phyloP scores from a whole-genome alignment of 2,797 vertebrate genomes.

The Sebastes nivosus region DNA sequence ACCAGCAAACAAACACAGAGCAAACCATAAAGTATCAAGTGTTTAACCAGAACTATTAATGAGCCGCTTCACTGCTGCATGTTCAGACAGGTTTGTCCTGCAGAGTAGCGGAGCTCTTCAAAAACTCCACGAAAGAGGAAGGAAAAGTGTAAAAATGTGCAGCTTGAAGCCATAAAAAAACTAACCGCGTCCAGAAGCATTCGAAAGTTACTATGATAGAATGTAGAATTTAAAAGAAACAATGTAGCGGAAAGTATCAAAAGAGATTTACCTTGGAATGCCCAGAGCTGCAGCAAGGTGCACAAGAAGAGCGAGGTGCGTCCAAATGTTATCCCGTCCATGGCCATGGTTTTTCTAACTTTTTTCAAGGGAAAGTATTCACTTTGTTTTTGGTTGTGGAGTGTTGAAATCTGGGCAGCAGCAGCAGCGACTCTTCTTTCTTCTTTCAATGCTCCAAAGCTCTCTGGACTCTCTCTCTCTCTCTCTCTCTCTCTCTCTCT shows the following conservation, averaged over 20 bases:
- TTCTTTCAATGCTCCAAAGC: constrained; percentile 60
- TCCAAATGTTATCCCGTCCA: constrained; percentile 73
- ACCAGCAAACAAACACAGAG: too few relatives aligned
- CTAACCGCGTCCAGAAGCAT: not conserved
- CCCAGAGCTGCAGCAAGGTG: constrained; percentile 75
- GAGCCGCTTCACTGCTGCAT: not conserved
- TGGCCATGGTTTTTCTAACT: constrained; percentile 61
- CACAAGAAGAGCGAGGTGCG: constrained; percentile 67
- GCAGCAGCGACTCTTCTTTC: constrained; percentile 47
- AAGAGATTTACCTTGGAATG: constrained; percentile 69
- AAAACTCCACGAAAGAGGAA: not conserved
- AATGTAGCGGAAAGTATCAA: not conserved
- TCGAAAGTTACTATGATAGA: constrained; percentile 6
- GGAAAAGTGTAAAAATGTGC: constrained; percentile 16
- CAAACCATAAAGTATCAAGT: not conserved
- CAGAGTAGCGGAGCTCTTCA: not conserved
- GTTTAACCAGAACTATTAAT: not conserved
- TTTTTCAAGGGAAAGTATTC: constrained; percentile 46
- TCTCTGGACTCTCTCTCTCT: constrained; percentile 47
- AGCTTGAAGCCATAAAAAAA: not conserved
- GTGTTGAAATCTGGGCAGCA: constrained; percentile 22
- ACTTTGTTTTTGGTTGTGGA: constrained; percentile 27
- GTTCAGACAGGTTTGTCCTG: constrained; percentile 22
- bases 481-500: constrained; percentile 25
- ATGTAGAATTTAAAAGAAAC: too few relatives aligned